These are phyloP conservation scores for Camelus bactrianus DNA, from an alignment of 2,113 vertebrate genomes.

Conservation along the genomic window DNA sequence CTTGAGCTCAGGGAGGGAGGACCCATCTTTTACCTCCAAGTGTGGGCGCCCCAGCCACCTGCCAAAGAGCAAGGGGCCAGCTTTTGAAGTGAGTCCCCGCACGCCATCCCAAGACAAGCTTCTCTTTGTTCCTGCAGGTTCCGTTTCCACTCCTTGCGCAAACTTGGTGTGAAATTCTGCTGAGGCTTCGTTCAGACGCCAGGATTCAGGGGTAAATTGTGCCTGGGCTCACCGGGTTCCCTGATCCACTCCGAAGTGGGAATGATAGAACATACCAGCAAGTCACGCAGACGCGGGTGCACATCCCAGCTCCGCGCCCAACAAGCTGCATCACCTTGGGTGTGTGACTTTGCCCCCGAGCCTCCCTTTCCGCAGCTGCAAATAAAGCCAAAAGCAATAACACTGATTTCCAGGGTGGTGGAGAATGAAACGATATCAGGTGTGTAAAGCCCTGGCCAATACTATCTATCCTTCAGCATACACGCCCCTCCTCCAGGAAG, in stretches of 20 bases:
- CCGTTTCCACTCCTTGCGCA: background rate
- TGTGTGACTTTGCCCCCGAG: background rate
- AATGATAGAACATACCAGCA: background rate
- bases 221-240: background rate
- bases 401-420: background rate
- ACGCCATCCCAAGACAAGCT: accelerated
- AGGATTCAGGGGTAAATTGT: no score
- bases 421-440: background rate
- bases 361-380: background rate
- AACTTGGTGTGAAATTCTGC: background rate
- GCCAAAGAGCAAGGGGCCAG: background rate
- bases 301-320: background rate
- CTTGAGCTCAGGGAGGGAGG: background rate
- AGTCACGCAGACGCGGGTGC: background rate
- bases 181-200: background rate
- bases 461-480: background rate
- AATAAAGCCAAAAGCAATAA: background rate
- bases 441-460: background rate
- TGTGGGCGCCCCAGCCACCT: background rate
- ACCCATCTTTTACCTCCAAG: no score
- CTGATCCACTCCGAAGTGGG: background rate
- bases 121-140: background rate
- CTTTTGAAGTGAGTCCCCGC: accelerated
- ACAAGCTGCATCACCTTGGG: background rate
- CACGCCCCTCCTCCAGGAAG: background rate